Evolutionary conservation across 2,888 invertebrate genomes (phyloP), one percentile per base, ranked within the genome.

Genomic region (Schrankia costaestrigalis): DNA sequence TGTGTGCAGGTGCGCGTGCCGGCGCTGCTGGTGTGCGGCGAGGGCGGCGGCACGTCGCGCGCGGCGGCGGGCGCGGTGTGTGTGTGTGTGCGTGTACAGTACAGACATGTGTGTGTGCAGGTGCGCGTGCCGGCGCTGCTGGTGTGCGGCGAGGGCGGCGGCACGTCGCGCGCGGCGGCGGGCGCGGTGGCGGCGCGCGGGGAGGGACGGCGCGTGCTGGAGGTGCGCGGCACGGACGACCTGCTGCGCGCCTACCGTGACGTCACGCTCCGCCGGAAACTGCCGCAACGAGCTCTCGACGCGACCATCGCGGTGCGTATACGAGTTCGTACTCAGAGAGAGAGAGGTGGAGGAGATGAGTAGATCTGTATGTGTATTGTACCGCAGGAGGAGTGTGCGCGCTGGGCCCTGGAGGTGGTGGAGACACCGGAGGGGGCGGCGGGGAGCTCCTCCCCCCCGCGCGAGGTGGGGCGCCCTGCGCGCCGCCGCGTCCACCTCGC

Each of bases 1-100:
- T 17, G 93, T 92, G 9, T 92, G 22, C 88, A 93, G 44, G 92
- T 93, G 64, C 80, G 93, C 37, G 93, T 93, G 24, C 93, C 93
- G 66, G 92, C 93, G 24, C 86, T 92, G 52, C 82, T n/a, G n/a
- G n/a, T n/a, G 84, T 31, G 91, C 92, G 11, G 89, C 91, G 0
- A 91, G 90, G 66, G 94, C 93, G 9, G 85, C 86, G 53, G n/a
- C n/a, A n/a, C 8, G 19, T 19, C 19, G 4, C n/a, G 8, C 19
- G 6, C 6, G 44, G 31, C 40, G 38, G n/a, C n/a, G n/a, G n/a
- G n/a, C n/a, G 52, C 38, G 35, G 18, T 39, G 11, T 26, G 30
- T 8, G 7, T 60, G 49, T 66, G 70, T n/a, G n/a, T n/a, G n/a
- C n/a, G n/a, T n/a, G n/a, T n/a, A n/a, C n/a, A n/a, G n/a, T n/a